Percentiles rank a stretch among this genome's conserved stretches.
phyloP scores from a whole-genome alignment of 2,888 invertebrate species.

The Pachydiplax longipennis region DNA sequence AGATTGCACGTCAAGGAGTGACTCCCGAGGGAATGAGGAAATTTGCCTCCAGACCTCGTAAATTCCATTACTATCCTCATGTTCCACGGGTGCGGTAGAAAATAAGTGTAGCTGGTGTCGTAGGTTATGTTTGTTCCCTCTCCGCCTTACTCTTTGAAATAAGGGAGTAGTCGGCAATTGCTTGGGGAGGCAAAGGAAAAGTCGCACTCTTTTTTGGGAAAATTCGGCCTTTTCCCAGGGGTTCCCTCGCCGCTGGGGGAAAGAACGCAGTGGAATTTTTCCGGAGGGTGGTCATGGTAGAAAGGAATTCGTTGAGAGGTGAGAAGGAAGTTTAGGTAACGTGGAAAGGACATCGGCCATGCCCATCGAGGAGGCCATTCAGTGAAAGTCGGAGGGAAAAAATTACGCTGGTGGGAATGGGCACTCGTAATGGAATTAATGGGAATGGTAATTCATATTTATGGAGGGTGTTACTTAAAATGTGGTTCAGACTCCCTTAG shows the following conservation, averaged over 20 bases:
- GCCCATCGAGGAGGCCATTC: not conserved
- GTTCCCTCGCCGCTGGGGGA: not conserved
- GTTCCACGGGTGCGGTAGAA: not conserved
- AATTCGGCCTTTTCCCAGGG: not conserved
- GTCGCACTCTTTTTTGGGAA: not conserved
- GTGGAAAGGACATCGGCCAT: not conserved
- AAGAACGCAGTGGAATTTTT: not conserved
- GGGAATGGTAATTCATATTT: too few species aligned
- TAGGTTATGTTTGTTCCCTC: not conserved
- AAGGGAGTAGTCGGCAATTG: not conserved
- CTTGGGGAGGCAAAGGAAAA: not conserved
- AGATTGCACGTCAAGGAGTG: too few species aligned
- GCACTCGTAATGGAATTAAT: too few species aligned
- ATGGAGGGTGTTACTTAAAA: too few species aligned
- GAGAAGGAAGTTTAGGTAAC: not conserved
- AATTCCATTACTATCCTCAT: too few species aligned
- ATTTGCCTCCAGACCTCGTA: too few species aligned
- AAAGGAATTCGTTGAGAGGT: not conserved
- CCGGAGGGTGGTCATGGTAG: not conserved
- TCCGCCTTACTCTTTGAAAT: not conserved
- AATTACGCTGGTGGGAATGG: too few species aligned
- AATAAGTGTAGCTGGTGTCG: not conserved
- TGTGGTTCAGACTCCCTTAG: too few species aligned
- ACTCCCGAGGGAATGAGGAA: too few species aligned
- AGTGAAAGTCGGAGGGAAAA: too few species aligned